Percentiles rank a stretch among this genome's conserved stretches.
Evolutionary conservation across 2,888 invertebrate genomes (phyloP).

Genomic region (Dolomedes plantarius): DNA sequence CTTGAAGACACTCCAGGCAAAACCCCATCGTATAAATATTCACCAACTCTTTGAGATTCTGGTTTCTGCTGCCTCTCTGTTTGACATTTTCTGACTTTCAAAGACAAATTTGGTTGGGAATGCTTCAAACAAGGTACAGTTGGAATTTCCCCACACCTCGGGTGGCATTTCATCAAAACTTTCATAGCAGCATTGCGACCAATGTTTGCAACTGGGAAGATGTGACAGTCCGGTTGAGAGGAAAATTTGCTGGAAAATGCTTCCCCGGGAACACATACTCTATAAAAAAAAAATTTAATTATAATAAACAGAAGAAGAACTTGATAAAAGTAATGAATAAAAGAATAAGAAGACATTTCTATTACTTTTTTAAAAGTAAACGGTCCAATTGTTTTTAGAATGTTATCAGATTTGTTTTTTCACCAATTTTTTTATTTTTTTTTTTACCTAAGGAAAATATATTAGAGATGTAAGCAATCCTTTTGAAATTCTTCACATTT

Average conservation of each 20-base stretch:
- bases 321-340: too few relatives aligned
- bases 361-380: too few relatives aligned
- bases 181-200: constrained; percentile 82
- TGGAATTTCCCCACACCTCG: constrained; percentile 85
- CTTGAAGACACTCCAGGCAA: constrained; percentile 36
- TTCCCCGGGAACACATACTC: constrained; percentile 83
- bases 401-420: too few relatives aligned
- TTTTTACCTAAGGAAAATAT: too few relatives aligned
- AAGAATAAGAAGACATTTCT: too few relatives aligned
- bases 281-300: constrained; percentile 72
- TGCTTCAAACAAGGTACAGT: constrained; percentile 79
- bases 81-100: constrained; percentile 25
- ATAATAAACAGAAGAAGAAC: background rate
- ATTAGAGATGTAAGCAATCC: too few relatives aligned
- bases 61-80: constrained; percentile 10
- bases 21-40: constrained; percentile 39
- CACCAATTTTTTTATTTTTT: too few relatives aligned
- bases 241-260: constrained; percentile 80
- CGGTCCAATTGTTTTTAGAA: too few relatives aligned
- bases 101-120: constrained; percentile 27
- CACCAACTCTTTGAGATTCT: constrained; percentile 1
- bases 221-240: constrained; percentile 81
- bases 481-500: too few relatives aligned
- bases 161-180: constrained; percentile 81
- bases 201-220: constrained; percentile 84